Evolutionary conservation across 1,140 invertebrate species (phyloP).

Genomic region (Papilio aristodemus): DNA sequence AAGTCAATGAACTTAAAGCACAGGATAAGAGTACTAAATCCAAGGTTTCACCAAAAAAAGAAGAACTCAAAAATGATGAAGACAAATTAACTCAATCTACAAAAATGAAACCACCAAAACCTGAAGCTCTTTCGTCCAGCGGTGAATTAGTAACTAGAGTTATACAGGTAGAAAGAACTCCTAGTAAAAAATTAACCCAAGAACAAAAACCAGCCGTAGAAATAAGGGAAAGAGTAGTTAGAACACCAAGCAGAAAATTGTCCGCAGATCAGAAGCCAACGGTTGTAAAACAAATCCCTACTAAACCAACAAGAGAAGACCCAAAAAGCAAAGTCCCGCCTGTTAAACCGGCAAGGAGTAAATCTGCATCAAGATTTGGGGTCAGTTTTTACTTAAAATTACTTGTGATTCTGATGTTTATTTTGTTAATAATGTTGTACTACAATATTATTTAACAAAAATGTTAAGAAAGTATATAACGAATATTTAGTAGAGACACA

Average conservation of each 20-base stretch:
- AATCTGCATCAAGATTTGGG: constrained; percentile 77
- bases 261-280: constrained; percentile 55
- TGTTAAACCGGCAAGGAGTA: constrained; percentile 77
- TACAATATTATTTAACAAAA: constrained; percentile 44
- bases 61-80: constrained; percentile 58
- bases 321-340: constrained; percentile 67
- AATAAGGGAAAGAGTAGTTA: constrained; percentile 70
- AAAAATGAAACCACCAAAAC: constrained; percentile 44
- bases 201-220: constrained; percentile 71
- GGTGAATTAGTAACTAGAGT: constrained; percentile 71
- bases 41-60: constrained; percentile 54
- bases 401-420: constrained; percentile 63
- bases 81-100: constrained; percentile 38
- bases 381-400: constrained; percentile 75
- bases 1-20: constrained; percentile 46
- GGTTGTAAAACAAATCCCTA: constrained; percentile 50
- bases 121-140: constrained; percentile 44
- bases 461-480: constrained; percentile 29
- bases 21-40: constrained; percentile 47
- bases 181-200: constrained; percentile 64
- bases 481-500: constrained; percentile 46
- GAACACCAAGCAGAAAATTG: constrained; percentile 70
- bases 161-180: constrained; percentile 70
- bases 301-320: constrained; percentile 52
- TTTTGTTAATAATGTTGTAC: constrained; percentile 70